phyloP scores from a whole-genome alignment of 1,140 invertebrate species.

The Drosophila melanica region DNA sequence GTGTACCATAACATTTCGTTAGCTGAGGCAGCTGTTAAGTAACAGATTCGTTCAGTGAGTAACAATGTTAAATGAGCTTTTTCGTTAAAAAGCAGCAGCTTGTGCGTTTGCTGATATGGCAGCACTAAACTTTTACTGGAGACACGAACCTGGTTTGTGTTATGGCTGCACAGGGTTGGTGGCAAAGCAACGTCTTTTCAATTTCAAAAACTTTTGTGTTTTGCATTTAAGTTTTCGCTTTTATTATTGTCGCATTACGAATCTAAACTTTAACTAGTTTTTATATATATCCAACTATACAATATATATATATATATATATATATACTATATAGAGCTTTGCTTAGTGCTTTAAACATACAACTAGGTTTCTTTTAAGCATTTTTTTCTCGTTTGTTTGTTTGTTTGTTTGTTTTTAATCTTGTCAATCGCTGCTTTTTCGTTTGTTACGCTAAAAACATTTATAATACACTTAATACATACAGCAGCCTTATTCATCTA shows the following conservation, averaged over 20 bases:
- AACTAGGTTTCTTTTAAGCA: conserved; percentile 55
- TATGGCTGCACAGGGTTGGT: not conserved
- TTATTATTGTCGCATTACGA: conserved; percentile 81
- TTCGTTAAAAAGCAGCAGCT: not conserved
- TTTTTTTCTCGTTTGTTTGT: conserved; percentile 4
- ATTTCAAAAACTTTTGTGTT: conserved; percentile 5
- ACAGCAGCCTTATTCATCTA: conserved; percentile 58
- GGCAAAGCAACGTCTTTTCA: conserved; percentile 5
- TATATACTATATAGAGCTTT: conserved; percentile 63
- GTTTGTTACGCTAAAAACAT: conserved; percentile 58
- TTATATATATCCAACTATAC: conserved; percentile 69
- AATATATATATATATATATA: conserved; percentile 55
- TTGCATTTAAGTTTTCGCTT: conserved; percentile 70
- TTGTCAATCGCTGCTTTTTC: conserved; percentile 3
- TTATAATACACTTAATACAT: conserved; percentile 61
- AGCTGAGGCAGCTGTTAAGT: conserved; percentile 6
- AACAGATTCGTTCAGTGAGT: conserved; percentile 8
- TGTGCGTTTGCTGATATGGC: too few relatives aligned
- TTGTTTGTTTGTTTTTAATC: too few relatives aligned
- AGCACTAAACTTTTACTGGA: not conserved
- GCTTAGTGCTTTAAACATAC: conserved; percentile 58
- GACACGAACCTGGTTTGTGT: not conserved
- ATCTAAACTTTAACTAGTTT: conserved; percentile 78
- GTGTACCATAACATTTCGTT: not conserved
- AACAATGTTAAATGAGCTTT: not conserved